Percentiles rank a stretch among this genome's conserved stretches.
These are phyloP conservation scores for Euclidia mi DNA, from an alignment of 2,888 invertebrate genomes.

Conservation along the genomic window DNA sequence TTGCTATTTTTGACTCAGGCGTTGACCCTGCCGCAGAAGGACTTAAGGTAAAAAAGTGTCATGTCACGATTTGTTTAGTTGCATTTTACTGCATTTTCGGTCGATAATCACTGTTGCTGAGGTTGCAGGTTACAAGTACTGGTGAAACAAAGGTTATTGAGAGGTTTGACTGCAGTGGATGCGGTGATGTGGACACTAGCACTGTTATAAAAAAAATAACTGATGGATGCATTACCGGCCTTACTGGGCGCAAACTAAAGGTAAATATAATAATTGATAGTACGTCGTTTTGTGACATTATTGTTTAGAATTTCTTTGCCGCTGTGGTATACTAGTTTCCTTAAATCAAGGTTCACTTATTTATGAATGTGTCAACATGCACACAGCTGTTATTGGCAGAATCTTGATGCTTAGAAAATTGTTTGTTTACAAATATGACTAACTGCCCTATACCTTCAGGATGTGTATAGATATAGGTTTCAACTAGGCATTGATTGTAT, in stretches of 20 bases:
- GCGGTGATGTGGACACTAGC: constrained; percentile 98
- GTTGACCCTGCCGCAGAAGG: constrained; percentile 99
- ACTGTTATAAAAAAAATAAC: constrained; percentile 82
- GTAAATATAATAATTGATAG: constrained; percentile 81
- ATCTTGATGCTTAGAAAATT: background rate
- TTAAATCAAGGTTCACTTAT: too few relatives aligned
- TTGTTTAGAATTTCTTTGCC: too few relatives aligned
- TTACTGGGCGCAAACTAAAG: constrained; percentile 96
- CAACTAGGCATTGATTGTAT: too few relatives aligned
- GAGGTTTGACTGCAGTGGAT: constrained; percentile 98
- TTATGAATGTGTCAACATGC: constrained; percentile 5
- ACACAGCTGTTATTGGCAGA: constrained; percentile 40
- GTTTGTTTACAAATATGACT: too few relatives aligned
- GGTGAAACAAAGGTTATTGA: constrained; percentile 98
- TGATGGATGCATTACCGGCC: constrained; percentile 94
- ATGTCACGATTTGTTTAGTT: constrained; percentile 84
- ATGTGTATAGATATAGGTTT: too few relatives aligned
- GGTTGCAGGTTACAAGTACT: constrained; percentile 94
- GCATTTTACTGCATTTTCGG: constrained; percentile 55
- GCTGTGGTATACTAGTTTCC: too few relatives aligned
- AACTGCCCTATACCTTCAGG: too few relatives aligned
- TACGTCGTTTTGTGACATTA: too few relatives aligned
- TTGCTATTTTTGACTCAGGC: constrained; percentile 99
- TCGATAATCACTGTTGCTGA: constrained; percentile 45
- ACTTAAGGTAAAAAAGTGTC: constrained; percentile 93